Percentiles rank a stretch among this genome's conserved stretches.
Conservation (phyloP, 1,140 invertebrate species). For the Bombyx mandarina region DNA sequence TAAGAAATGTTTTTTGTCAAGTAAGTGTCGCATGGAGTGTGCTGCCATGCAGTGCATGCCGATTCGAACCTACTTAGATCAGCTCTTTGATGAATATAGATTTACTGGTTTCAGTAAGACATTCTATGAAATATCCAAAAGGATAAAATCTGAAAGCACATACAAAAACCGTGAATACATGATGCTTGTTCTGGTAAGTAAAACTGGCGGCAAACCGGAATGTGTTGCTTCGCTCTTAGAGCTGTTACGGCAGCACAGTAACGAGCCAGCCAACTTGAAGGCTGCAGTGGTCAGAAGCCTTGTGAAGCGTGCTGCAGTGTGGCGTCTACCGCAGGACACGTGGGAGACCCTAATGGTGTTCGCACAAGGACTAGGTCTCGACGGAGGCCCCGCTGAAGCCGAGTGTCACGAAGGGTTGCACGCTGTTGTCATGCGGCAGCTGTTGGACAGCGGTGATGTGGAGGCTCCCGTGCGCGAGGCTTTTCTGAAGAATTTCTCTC, state of each 20-base stretch:
- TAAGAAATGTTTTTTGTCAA: background rate
- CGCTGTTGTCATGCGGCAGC: conserved; percentile 28
- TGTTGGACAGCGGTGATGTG: conserved; percentile 17
- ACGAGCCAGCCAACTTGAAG: conserved; percentile 36
- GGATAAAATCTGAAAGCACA: conserved; percentile 24
- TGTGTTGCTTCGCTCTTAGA: conserved; percentile 29
- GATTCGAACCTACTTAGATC: conserved; percentile 16
- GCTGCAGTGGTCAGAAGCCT: conserved; percentile 39
- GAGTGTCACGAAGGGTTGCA: conserved; percentile 42
- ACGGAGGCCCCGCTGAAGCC: conserved; percentile 19
- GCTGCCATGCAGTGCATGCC: background rate
- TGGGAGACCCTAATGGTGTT: conserved; percentile 36
- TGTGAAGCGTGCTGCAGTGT: conserved; percentile 33
- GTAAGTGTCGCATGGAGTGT: background rate
- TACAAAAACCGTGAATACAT: conserved; percentile 35
- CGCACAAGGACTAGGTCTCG: conserved; percentile 29
- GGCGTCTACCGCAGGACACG: conserved; percentile 29
- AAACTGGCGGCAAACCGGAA: conserved; percentile 29
- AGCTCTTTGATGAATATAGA: conserved; percentile 37
- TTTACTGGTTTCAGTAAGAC: conserved; percentile 33
- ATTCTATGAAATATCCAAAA: conserved; percentile 31
- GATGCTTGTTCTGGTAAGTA: conserved; percentile 46
- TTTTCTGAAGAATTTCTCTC: conserved; percentile 30
- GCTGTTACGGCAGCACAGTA: conserved; percentile 25
- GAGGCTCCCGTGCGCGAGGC: conserved; percentile 12